Percentiles rank a stretch among this genome's conserved stretches.
These are phyloP conservation scores for Cheumatopsyche charites DNA, from an alignment of 1,140 invertebrate species.

Conservation along the genomic window DNA sequence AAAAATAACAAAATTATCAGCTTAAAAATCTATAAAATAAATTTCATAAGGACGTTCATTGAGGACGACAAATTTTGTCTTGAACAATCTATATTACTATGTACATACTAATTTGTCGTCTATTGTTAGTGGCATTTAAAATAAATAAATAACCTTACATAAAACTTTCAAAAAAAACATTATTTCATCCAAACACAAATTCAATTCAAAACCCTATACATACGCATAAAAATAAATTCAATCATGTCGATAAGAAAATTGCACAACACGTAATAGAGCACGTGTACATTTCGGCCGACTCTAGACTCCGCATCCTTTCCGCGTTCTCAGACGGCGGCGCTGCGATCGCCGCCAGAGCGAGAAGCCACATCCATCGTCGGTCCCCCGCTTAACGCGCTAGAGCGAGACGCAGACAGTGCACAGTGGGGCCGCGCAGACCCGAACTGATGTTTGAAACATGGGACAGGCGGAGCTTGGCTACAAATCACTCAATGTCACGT, in stretches of 20 bases:
- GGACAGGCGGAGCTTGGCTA: conserved; percentile 64
- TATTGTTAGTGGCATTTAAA: too few relatives aligned
- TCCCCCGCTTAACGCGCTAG: too few relatives aligned
- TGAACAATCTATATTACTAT: too few relatives aligned
- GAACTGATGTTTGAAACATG: conserved; percentile 64
- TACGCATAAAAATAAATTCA: background rate
- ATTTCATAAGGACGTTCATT: too few relatives aligned
- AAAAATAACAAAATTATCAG: too few relatives aligned
- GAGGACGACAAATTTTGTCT: too few relatives aligned
- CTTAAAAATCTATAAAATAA: too few relatives aligned
- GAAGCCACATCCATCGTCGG: background rate
- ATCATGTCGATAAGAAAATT: conserved; percentile 1
- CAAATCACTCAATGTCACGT: conserved; percentile 65
- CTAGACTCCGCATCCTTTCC: conserved; percentile 23
- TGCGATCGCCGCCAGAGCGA: conserved; percentile 1
- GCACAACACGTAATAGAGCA: conserved; percentile 13
- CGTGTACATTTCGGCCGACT: conserved; percentile 20
- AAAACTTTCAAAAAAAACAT: background rate
- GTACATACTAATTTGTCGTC: too few relatives aligned
- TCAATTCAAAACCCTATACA: background rate
- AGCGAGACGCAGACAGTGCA: conserved; percentile 16
- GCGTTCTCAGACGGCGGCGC: background rate
- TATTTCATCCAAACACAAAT: background rate
- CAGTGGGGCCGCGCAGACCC: conserved; percentile 50
- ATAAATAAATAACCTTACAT: background rate